Evolutionary conservation across 2,888 invertebrate species (phyloP), one percentile per base, ranked within the genome.

Genomic region (Lithodes maja): DNA sequence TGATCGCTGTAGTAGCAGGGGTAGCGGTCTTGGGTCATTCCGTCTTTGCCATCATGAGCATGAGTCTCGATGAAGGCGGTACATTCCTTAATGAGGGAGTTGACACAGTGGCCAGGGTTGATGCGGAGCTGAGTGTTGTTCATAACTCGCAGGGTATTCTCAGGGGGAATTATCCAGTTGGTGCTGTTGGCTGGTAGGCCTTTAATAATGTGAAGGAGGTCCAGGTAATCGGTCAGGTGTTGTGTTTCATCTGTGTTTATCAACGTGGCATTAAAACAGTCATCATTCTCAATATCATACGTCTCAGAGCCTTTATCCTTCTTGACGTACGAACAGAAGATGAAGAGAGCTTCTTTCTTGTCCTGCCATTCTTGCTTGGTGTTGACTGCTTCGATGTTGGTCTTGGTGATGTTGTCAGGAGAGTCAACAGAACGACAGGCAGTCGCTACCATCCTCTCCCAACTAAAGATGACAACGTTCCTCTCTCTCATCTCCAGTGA

Each of bases 241-340:
- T 96, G 94, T n/a, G 98, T 93, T 1, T 97, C 95, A 0, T 97
- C 97, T 5, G 79, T 82, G 71, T 85, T 85, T 3, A 87, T 78
- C 17, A 92, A 33, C 2, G 92, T 91, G 12, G 97, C 98, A 93
- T 98, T 98, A 90, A 98, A 97, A 93, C 98, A 98, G 93, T 98
- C 98, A 0, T 95, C 94, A 85, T 94, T 94, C 96, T 96, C 96
- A 92, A 96, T 94, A 55, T 91, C 91, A 85, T 91, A 91, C 33
- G 84, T 80, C 17, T 33, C 83, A 7, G 75, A 74, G 52, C 89
- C 90, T 12, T 80, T 84, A 3, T 94, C 92, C 94, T 94, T 93
- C 94, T 93, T 92, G 15, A 91, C 78, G 83, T 90, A 86, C 9
- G 91, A 87, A 69, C 92, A 92, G 78, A 90, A 92, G 2, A 92